These are phyloP conservation scores for Sphenopsis melanotis DNA, from an alignment of 2,797 vertebrate species.

Conservation along the genomic window DNA sequence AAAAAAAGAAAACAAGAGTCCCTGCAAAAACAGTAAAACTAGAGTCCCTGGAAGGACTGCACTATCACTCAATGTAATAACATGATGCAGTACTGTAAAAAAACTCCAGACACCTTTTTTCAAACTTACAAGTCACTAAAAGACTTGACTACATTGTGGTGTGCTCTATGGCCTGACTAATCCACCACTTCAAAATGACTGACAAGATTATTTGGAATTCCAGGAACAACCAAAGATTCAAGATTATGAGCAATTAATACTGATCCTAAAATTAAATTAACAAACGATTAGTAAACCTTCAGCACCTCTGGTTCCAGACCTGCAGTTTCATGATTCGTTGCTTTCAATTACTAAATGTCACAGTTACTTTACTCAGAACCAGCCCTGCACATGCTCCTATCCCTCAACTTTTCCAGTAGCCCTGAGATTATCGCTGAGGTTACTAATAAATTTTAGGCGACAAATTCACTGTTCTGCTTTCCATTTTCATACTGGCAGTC, in stretches of 20 bases:
- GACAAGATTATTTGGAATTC: not conserved
- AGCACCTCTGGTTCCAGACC: slow-evolving; percentile 5
- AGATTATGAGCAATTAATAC: not conserved
- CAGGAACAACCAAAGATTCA: not conserved
- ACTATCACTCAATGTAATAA: not conserved
- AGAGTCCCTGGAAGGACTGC: not conserved
- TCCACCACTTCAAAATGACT: not conserved
- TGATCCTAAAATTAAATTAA: slow-evolving; percentile 20
- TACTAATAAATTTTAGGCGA: not conserved
- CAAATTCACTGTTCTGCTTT: not conserved
- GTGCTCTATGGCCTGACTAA: not conserved
- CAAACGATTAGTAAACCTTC: not conserved
- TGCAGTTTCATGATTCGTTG: slow-evolving; percentile 25
- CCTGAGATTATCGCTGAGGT: not conserved
- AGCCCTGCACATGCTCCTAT: not conserved
- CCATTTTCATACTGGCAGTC: not conserved
- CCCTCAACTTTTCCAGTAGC: not conserved
- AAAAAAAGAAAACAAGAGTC: not conserved
- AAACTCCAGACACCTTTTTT: not conserved
- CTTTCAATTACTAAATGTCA: slow-evolving; percentile 42
- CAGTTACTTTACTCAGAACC: not conserved
- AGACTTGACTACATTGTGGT: not conserved
- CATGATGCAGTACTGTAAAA: not conserved
- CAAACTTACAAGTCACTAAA: not conserved
- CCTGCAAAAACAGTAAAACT: not conserved